Conservation (phyloP, 2,113 vertebrate genomes). For the Nesoenas mayeri region DNA sequence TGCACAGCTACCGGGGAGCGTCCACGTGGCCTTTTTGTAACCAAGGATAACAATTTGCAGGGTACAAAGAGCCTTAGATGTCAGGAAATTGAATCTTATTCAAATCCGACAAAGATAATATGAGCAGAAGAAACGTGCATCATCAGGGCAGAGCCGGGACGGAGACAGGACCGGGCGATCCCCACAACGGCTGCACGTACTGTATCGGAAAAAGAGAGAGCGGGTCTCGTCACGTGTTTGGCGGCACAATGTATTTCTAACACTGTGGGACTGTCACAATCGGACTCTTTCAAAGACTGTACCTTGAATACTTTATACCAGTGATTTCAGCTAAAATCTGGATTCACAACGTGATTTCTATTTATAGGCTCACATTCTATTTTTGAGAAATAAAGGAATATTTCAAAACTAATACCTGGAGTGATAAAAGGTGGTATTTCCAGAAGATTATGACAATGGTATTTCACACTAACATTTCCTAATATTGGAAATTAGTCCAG, state of each 20-base stretch:
- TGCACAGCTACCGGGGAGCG: not conserved
- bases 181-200: not conserved
- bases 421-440: not conserved
- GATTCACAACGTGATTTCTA: not conserved
- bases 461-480: not conserved
- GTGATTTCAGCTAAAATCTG: not conserved
- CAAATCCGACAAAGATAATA: not conserved
- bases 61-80: not conserved
- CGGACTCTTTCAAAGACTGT: not conserved
- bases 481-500: not conserved
- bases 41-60: not conserved
- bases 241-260: not conserved
- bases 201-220: not conserved
- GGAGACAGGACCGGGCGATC: not conserved
- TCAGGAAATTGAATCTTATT: constrained; percentile 45
- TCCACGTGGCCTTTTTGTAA: not conserved
- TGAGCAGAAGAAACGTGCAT: not conserved
- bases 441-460: not conserved
- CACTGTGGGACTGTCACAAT: not conserved
- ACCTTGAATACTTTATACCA: not conserved
- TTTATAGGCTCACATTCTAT: not conserved
- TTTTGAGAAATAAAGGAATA: constrained; percentile 20
- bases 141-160: not conserved
- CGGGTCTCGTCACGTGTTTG: not conserved
- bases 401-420: not conserved